Evolutionary conservation across 2,888 invertebrate genomes (phyloP), one percentile per base, ranked within the genome.

Genomic region (Drosophila trichaetosa): DNA sequence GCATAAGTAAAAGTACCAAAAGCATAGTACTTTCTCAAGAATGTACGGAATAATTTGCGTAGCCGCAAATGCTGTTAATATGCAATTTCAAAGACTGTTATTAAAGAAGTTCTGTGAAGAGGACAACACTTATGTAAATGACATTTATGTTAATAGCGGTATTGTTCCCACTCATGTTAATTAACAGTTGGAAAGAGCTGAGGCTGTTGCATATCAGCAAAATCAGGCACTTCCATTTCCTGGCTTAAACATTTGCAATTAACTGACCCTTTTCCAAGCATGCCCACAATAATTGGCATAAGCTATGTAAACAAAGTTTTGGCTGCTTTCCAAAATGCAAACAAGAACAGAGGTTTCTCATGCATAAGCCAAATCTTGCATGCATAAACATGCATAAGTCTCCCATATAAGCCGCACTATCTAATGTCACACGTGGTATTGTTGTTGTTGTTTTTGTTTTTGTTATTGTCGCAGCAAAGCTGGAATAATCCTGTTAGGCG

Each of bases 401-500:
- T 24, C 46, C 36, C 51, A 56, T 46, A 21, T 21, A 57, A 40
- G 16, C 31, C 21, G 36, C 31, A 59, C 38, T 36, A 38, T 64
- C 48, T 38, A 48, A 58, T 48, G 29, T 48, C 36, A 18, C 8
- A 36, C 38, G 38, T 24, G 13, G 13, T 46, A 13, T 46, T 46
- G 7, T 21, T 21, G 7, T 21, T 21, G 21, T 21, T 46, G 10
- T 4, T 21, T 13, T 46, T 21, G 46, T 46, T 24, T 16, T 46
- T 18, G 10, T n/a, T 24, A 46, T 24, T 24, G 24, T 46, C 46
- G 46, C 16, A 24, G 24, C n/a, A 52, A 58, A 63, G 53, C 66
- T 56, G 49, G 21, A 56, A 57, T 58, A 57, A 69, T 65, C 46
- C 46, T 64, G 65, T 68, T 57, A 42, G 24, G 51, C 46, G 27